Conservation (phyloP, 2,797 vertebrate genomes). For the Xenops minutus region DNA sequence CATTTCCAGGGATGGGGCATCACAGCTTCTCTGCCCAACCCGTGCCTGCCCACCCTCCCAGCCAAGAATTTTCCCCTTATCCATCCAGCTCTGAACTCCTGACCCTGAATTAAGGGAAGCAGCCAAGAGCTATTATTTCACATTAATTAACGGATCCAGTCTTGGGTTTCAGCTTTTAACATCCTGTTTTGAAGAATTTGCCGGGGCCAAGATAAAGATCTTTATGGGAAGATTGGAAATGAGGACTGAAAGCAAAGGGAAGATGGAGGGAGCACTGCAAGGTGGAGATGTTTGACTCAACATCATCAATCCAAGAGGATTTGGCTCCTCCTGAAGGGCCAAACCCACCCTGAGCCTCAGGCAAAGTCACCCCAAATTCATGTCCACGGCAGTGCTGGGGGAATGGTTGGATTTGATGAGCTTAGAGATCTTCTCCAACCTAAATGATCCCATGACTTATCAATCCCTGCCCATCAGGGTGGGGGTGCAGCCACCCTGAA, state of each 20-base stretch:
- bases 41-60: not conserved
- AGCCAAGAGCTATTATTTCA: not conserved
- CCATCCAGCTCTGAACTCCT: not conserved
- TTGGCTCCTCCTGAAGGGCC: not conserved
- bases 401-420: fast-evolving
- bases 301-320: not conserved
- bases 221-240: not conserved
- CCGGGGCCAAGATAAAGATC: not conserved
- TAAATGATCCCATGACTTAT: not conserved
- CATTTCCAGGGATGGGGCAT: not conserved
- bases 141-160: not conserved
- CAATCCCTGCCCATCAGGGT: fast-evolving
- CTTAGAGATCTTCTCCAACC: not conserved
- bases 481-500: fast-evolving
- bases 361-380: not conserved
- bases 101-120: not conserved
- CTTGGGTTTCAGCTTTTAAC: not conserved
- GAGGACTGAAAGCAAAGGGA: not conserved
- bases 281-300: not conserved
- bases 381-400: not conserved
- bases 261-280: not conserved
- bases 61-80: not conserved
- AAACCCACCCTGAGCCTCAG: not conserved
- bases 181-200: not conserved
- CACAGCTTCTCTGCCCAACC: not conserved